A percentile compares a stretch with the other conserved stretches of the same genome.
phyloP scores from a whole-genome alignment of 53 echinoderm and acorn worm genomes.

The Actinopyga echinites region DNA sequence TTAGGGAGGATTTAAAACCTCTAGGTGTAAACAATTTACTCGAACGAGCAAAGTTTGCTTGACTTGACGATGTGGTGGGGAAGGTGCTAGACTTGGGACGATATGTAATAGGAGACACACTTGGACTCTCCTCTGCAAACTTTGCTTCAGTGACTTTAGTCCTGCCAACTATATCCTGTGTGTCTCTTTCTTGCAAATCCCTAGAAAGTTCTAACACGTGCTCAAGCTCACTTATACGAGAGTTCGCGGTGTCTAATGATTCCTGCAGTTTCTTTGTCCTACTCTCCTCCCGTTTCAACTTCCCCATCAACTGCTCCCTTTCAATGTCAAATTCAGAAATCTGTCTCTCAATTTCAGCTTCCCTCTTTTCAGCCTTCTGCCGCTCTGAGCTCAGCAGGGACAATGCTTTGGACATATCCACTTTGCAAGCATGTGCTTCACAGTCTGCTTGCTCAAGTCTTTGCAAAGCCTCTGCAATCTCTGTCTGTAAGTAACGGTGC shows the following conservation, averaged over 20 bases:
- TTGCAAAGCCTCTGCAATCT: constrained; percentile 76
- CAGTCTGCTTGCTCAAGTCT: constrained; percentile 71
- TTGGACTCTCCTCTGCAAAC: background rate
- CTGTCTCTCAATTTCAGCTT: constrained; percentile 91
- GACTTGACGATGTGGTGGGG: background rate
- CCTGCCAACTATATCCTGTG: constrained; percentile 7
- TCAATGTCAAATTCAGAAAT: constrained; percentile 95
- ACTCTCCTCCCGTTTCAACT: constrained; percentile 81
- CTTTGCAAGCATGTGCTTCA: constrained; percentile 66
- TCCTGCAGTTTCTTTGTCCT: constrained; percentile 79
- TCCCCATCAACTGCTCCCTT: constrained; percentile 86
- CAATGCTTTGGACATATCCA: constrained; percentile 62
- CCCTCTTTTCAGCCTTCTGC: constrained; percentile 70
- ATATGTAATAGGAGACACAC: background rate
- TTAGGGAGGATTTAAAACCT: constrained; percentile 60
- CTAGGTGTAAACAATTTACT: constrained; percentile 59
- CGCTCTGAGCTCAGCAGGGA: constrained; percentile 53
- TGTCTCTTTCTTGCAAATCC: constrained; percentile 16
- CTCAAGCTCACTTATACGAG: constrained; percentile 63
- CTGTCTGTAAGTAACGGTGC: constrained; percentile 62
- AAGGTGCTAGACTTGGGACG: constrained; percentile 35
- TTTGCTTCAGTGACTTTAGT: constrained; percentile 22
- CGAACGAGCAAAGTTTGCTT: constrained; percentile 11
- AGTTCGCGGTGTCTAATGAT: constrained; percentile 53
- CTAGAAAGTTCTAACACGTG: constrained; percentile 39